phyloP scores from a whole-genome alignment of 1,140 invertebrate genomes.

The Diachasma alloeum region DNA sequence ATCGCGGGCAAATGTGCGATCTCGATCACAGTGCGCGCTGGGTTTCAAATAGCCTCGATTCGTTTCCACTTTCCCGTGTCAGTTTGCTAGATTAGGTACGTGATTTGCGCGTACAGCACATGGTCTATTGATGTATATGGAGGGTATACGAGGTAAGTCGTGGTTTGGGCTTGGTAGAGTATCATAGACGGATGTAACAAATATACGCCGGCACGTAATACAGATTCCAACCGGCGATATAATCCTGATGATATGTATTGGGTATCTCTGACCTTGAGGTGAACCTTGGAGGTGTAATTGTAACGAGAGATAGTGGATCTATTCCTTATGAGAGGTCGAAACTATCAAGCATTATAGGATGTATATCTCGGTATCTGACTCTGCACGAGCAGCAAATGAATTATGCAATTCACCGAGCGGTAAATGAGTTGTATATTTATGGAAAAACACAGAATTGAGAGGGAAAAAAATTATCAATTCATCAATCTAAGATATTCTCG shows the following conservation, averaged over 20 bases:
- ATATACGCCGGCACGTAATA: neutral
- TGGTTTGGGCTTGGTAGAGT: no score
- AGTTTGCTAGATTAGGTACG: slow-evolving; percentile 48
- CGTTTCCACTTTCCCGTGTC: slow-evolving; percentile 45
- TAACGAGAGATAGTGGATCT: neutral
- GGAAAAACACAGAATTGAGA: no score
- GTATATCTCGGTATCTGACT: no score
- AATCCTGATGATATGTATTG: neutral
- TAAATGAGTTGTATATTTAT: no score
- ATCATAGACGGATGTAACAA: neutral
- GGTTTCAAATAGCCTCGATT: slow-evolving; percentile 32
- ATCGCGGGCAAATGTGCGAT: neutral
- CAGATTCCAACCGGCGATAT: neutral
- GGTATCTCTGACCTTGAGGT: neutral
- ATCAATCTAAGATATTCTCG: no score
- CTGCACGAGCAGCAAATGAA: no score
- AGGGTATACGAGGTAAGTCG: neutral
- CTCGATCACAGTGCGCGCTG: neutral
- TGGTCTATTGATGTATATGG: neutral
- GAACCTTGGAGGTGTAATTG: neutral
- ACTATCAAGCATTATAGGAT: no score
- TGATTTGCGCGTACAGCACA: slow-evolving; percentile 34
- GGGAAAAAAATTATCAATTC: no score
- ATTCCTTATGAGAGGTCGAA: no score
- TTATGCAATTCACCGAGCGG: no score